Base-by-base conservation (phyloP, 2,888 invertebrate genomes). In the Cheilosia variabilis region DNA sequence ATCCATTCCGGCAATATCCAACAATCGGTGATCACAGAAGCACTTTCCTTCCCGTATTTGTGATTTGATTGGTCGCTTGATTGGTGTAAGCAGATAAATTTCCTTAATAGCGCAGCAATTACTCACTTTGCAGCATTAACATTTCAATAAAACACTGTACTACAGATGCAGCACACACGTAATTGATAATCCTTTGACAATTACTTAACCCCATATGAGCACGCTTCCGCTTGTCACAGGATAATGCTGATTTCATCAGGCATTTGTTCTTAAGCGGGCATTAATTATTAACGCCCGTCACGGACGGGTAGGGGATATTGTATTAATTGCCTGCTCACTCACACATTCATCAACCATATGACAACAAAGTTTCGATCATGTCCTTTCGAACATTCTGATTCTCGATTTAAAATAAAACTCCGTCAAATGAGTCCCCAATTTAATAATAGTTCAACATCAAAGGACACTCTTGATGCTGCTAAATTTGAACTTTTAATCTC, bases 161-260 rank as follows among this genome's bases (percentile, higher is more conserved):
- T 5, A 19, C 3, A 7, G 55, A 57, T 5, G 31, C 43, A 1
- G 34, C 13, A 6, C 4, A 43, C 27, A 27, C 24, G 47, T 63
- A 63, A 63, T 19, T 22, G 13, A 19, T 63, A 45, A 63, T 50
- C 47, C 63, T 63, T 47, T 5, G 17, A 31, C 62, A 62, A 62
- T 31, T 31, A 47, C 34, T 27, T 34, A 34, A 63, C 31, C 63
- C 63, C 45, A 62, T 13, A 4, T 47, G 17, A 17, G 31, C 3
- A 13, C 19, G 15, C 22, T 5, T 34, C 31, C 10, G 10, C 45
- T 5, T 15, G 13, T 24, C 2, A 2, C 6, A 37, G 15, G 24
- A 6, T 17, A 47, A 15, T 9, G 52, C 5, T 43, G n/a, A 60
- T 43, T 60, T 9, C 27, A n/a, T 60, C 4, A 6, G 24, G 2